A percentile compares a stretch with the other conserved stretches of the same genome.
Evolutionary conservation across 2,888 invertebrate genomes (phyloP).

Genomic region (Pandemis heparana): DNA sequence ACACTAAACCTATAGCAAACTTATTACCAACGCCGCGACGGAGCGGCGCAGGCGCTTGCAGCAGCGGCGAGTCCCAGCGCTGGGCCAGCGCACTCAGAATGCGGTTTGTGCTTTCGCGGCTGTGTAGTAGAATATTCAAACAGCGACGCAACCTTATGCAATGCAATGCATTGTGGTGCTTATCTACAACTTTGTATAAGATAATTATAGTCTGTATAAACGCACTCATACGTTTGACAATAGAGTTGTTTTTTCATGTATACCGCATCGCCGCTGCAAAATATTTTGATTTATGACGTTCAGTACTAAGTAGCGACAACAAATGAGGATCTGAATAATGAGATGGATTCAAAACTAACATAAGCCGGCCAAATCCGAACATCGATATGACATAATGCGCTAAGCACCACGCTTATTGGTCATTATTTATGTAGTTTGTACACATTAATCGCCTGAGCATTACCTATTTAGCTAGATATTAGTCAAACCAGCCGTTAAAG

Average conservation of each 20-base stretch:
- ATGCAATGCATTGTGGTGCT: neutral
- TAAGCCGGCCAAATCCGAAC: slow-evolving; percentile 6
- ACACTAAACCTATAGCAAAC: no score
- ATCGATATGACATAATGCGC: slow-evolving; percentile 6
- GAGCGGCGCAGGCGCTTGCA: no score
- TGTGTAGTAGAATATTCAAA: no score
- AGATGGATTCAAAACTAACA: neutral
- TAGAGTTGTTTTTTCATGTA: neutral
- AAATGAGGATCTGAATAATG: neutral
- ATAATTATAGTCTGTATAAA: neutral
- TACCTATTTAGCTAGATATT: slow-evolving; percentile 59
- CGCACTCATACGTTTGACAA: neutral
- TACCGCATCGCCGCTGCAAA: neutral
- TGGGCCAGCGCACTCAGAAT: no score
- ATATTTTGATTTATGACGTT: neutral
- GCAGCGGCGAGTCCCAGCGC: no score
- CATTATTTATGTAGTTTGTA: slow-evolving; percentile 64
- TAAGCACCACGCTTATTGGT: slow-evolving; percentile 31
- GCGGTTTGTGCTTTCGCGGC: no score
- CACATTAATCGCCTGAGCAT: slow-evolving; percentile 61
- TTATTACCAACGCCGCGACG: no score
- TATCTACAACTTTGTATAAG: neutral
- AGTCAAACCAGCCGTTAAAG: slow-evolving; percentile 57
- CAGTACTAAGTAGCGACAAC: neutral
- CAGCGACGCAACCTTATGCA: neutral